Evolutionary conservation across 2,113 vertebrate genomes (phyloP).

Genomic region (Ceyx margarethae): DNA sequence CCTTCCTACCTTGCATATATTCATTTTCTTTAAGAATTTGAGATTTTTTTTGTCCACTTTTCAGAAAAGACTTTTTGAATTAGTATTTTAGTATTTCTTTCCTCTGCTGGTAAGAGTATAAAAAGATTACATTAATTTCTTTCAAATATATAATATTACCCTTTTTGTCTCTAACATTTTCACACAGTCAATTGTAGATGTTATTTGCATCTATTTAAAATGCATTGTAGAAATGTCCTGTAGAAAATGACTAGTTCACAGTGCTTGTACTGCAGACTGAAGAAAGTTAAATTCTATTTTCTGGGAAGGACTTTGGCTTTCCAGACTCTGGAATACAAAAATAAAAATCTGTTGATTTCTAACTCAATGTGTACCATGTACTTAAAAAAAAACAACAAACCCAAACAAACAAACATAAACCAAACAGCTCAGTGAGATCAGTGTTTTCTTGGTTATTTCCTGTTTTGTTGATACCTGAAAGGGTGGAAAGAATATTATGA

Average conservation of each 20-base stretch:
- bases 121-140: slow-evolving; percentile 45
- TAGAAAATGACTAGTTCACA: not conserved
- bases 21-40: slow-evolving; percentile 66
- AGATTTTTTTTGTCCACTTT: slow-evolving; percentile 36
- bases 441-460: not conserved
- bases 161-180: slow-evolving; percentile 37
- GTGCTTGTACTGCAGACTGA: not conserved
- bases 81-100: slow-evolving; percentile 21
- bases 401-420: too few relatives aligned
- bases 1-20: slow-evolving; percentile 67
- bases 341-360: not conserved
- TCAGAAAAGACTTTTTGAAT: slow-evolving; percentile 23
- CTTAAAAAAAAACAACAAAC: not conserved
- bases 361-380: not conserved
- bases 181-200: not conserved
- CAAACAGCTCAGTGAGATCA: not conserved
- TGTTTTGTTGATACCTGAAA: not conserved
- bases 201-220: slow-evolving; percentile 61
- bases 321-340: not conserved
- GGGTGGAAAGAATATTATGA: not conserved
- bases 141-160: slow-evolving; percentile 10
- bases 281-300: slow-evolving; percentile 15
- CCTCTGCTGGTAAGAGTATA: not conserved
- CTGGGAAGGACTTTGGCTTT: not conserved
- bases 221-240: slow-evolving; percentile 44